Percentiles rank a stretch among this genome's conserved stretches.
Evolutionary conservation across 2,888 invertebrate species (phyloP).

Genomic region (Luperina nickerlii): DNA sequence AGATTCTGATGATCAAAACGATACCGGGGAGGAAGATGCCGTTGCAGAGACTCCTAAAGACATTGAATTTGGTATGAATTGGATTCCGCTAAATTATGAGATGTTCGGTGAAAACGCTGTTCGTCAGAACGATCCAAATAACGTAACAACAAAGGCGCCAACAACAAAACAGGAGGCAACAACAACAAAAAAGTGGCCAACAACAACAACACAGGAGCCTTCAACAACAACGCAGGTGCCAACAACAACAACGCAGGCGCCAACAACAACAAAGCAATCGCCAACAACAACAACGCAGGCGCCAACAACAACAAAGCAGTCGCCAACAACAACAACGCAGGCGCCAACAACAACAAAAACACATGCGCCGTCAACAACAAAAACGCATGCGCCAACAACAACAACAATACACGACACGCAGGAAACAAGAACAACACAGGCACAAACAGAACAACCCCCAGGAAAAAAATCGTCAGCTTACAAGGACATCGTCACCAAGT

Average conservation of each 20-base stretch:
- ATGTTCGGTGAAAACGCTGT: not conserved
- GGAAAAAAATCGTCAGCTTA: too few species aligned
- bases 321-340: not conserved
- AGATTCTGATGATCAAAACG: conserved; percentile 3
- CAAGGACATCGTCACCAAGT: conserved; percentile 31
- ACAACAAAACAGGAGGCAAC: too few species aligned
- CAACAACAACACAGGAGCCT: too few species aligned
- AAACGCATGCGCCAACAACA: not conserved
- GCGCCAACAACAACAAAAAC: not conserved
- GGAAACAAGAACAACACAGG: too few species aligned
- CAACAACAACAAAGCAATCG: not conserved
- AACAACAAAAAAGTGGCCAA: too few species aligned
- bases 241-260: not conserved
- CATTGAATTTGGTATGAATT: not conserved
- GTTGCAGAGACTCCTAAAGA: not conserved
- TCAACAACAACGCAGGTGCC: not conserved
- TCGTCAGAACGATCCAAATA: not conserved
- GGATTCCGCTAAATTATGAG: not conserved
- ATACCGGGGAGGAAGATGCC: not conserved
- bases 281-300: not conserved
- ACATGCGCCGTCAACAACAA: not conserved
- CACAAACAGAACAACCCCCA: too few species aligned
- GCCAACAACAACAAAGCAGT: not conserved
- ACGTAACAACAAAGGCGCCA: not conserved
- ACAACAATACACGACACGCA: too few species aligned